These are phyloP conservation scores for Cathartes aura DNA, from an alignment of 2,113 vertebrate species.

Conservation along the genomic window DNA sequence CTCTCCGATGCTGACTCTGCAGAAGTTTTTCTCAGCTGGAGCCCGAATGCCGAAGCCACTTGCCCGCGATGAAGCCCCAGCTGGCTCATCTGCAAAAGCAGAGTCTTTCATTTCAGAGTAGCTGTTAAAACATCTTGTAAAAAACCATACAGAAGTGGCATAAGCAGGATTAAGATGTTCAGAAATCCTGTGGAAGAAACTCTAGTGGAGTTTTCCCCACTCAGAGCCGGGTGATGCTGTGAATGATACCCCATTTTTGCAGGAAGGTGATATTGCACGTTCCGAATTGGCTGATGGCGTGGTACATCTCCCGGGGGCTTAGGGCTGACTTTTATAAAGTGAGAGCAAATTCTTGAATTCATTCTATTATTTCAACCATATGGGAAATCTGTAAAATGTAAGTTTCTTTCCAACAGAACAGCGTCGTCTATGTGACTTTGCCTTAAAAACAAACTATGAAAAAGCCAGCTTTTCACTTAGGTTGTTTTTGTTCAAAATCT, in stretches of 20 bases:
- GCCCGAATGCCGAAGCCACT: background rate
- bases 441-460: background rate
- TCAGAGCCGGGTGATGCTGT: background rate
- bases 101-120: background rate
- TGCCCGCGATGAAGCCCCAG: background rate
- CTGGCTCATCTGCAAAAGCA: background rate
- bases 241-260: background rate
- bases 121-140: background rate
- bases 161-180: background rate
- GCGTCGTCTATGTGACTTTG: background rate
- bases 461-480: background rate
- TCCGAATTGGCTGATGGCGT: background rate
- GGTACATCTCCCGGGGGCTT: background rate
- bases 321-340: background rate
- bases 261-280: background rate
- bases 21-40: background rate
- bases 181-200: background rate
- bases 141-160: background rate
- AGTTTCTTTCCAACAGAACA: background rate
- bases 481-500: background rate
- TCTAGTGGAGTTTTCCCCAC: background rate
- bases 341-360: background rate
- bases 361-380: background rate
- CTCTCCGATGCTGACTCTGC: background rate
- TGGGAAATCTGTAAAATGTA: background rate